Conservation (phyloP, 2,888 invertebrate genomes). For the Tridacna crocea region DNA sequence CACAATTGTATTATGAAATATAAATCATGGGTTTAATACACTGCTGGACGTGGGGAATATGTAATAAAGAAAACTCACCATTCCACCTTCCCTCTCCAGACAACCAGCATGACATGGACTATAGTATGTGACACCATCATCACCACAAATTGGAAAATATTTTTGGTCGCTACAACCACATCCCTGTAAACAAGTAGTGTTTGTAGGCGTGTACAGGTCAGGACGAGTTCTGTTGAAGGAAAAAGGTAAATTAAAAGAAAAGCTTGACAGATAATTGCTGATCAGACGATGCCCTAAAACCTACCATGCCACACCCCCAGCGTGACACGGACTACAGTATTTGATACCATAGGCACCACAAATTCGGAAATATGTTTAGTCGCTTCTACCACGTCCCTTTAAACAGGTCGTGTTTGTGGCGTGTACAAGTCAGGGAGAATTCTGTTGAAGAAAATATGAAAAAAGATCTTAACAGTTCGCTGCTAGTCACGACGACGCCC, state of each 20-base stretch:
- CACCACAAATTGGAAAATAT: slow-evolving; percentile 61
- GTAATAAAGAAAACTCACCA: too few species aligned
- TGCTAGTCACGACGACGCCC: too few species aligned
- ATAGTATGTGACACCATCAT: slow-evolving; percentile 57
- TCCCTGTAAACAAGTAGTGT: slow-evolving; percentile 28
- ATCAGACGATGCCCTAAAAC: neutral
- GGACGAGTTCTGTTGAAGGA: neutral
- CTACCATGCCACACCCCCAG: slow-evolving; percentile 48
- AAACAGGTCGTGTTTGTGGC: slow-evolving; percentile 18
- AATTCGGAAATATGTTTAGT: slow-evolving; percentile 52
- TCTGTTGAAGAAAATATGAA: slow-evolving; percentile 39
- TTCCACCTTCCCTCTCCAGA: slow-evolving; percentile 16
- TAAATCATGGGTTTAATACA: too few species aligned
- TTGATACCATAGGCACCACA: slow-evolving; percentile 58
- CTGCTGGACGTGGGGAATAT: too few species aligned
- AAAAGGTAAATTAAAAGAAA: neutral
- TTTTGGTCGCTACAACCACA: slow-evolving; percentile 56
- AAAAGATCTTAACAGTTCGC: too few species aligned
- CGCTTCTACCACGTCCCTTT: slow-evolving; percentile 49
- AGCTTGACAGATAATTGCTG: too few species aligned
- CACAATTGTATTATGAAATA: too few species aligned
- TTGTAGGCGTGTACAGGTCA: neutral
- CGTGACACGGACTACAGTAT: slow-evolving; percentile 64
- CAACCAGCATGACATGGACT: slow-evolving; percentile 67
- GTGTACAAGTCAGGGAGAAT: slow-evolving; percentile 3